Evolutionary conservation across 2,888 invertebrate species (phyloP).

Genomic region (Cheiracanthium punctorium): DNA sequence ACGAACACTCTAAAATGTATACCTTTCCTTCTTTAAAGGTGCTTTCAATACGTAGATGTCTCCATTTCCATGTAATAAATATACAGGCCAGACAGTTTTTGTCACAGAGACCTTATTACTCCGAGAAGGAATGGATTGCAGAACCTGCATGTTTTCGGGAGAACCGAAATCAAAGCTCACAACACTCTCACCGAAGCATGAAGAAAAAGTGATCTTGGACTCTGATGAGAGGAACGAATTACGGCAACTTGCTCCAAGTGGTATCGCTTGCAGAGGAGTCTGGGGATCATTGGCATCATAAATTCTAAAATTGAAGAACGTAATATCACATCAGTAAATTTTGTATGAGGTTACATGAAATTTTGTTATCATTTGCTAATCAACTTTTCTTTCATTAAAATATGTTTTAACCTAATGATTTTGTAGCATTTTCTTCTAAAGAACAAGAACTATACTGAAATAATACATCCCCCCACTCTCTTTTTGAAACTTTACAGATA

Average conservation of each 20-base stretch:
- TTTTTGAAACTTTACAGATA: no score
- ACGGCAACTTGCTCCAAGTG: slow-evolving; percentile 67
- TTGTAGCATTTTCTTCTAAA: no score
- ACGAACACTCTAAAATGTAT: no score
- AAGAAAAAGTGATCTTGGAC: slow-evolving; percentile 60
- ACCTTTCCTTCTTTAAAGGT: slow-evolving; percentile 42
- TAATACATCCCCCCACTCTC: no score
- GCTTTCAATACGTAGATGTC: slow-evolving; percentile 81
- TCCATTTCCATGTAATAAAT: slow-evolving; percentile 89
- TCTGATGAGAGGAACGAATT: slow-evolving; percentile 51
- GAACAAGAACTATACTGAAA: no score
- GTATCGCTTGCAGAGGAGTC: slow-evolving; percentile 73
- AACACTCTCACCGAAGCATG: slow-evolving; percentile 86
- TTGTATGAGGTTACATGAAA: no score
- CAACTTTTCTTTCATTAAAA: no score
- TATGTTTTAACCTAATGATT: no score
- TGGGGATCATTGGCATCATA: slow-evolving; percentile 75
- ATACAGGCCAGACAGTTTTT: slow-evolving; percentile 81
- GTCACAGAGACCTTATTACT: slow-evolving; percentile 21
- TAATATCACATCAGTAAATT: no score
- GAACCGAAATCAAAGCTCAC: slow-evolving; percentile 90
- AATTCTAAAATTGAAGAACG: slow-evolving; percentile 74
- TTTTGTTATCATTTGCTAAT: no score
- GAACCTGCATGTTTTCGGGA: slow-evolving; percentile 74
- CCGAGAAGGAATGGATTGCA: slow-evolving; percentile 8